Percentiles rank a stretch among this genome's conserved stretches.
Evolutionary conservation across 2,113 vertebrate species (phyloP).

Genomic region (Archocentrus centrarchus): DNA sequence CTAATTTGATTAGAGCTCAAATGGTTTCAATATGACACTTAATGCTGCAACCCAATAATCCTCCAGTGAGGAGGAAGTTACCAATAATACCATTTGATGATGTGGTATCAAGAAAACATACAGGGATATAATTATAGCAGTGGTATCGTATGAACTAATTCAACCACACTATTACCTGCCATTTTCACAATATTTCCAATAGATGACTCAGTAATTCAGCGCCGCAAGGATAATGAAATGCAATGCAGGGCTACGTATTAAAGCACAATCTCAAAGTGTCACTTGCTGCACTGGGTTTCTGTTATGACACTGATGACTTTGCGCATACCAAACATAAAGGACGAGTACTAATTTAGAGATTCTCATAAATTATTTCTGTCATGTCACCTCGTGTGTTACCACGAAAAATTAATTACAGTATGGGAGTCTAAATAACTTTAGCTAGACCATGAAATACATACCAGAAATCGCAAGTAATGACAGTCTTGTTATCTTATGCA

Average conservation of each 20-base stretch:
- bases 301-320: constrained; percentile 2
- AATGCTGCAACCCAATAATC: constrained; percentile 11
- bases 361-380: not conserved
- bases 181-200: not conserved
- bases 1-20: constrained; percentile 46
- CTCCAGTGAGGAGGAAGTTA: constrained; percentile 2
- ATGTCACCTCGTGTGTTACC: not conserved
- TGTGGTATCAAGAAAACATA: constrained; percentile 14
- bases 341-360: not conserved
- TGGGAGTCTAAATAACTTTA: not conserved
- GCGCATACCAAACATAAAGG: not conserved
- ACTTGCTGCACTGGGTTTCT: constrained; percentile 2
- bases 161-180: not conserved
- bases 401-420: not conserved
- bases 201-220: not conserved
- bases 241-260: constrained; percentile 1
- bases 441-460: not conserved
- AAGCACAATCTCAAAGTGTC: not conserved
- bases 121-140: not conserved
- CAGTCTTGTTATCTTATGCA: not conserved
- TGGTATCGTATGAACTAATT: not conserved
- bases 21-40: constrained; percentile 12
- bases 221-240: not conserved
- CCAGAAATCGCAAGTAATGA: not conserved
- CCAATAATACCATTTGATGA: constrained; percentile 14